Evolutionary conservation across 2,797 vertebrate species (phyloP), one percentile per base, ranked within the genome.

Genomic region (Enteromius mattozi): DNA sequence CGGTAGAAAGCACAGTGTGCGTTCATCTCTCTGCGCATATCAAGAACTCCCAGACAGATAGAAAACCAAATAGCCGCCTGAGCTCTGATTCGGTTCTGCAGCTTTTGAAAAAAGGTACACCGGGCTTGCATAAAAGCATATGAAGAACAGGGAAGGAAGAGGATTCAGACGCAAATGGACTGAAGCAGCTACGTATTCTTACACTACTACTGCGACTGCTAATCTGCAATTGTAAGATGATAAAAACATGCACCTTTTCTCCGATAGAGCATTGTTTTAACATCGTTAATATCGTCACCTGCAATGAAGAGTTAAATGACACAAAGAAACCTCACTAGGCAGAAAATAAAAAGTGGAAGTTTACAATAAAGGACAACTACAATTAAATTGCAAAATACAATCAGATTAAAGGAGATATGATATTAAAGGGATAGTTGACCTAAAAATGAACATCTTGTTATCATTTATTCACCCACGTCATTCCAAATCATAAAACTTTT

Each of bases 241-340:
- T 80, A 68, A 92, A 92, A 87, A 85, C 86, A 91, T 90, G 93
- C 94, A 95, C 94, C 95, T 95, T 92, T 94, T 86, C 81, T 78
- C 89, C 75, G 91, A 93, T 86, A 90, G 92, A 85, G 92, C 89
- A 91, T 86, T 87, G 91, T 88, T 94, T 71, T 94, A 94, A 94
- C 87, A 90, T 87, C 92, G 84, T 92, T 89, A 90, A 88, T 89
- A 92, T 63, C 88, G 89, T 94, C 92, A 94, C 91, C 95, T 94
- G 94, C 81, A 91, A 91, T 80, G 42, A 86, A 92, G 79, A 83
- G 92, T 93, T 92, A 79, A 87, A 89, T 91, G 89, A 91, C 83
- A 91, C 72, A 79, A 82, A 27, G 37, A 78, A 81, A 40, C 40
- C 82, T 89, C 61, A 88, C 37, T n/a, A 80, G 65, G 81, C 89